These are phyloP conservation scores for Pygoscelis adeliae DNA, from an alignment of 2,113 vertebrate species.

Conservation along the genomic window DNA sequence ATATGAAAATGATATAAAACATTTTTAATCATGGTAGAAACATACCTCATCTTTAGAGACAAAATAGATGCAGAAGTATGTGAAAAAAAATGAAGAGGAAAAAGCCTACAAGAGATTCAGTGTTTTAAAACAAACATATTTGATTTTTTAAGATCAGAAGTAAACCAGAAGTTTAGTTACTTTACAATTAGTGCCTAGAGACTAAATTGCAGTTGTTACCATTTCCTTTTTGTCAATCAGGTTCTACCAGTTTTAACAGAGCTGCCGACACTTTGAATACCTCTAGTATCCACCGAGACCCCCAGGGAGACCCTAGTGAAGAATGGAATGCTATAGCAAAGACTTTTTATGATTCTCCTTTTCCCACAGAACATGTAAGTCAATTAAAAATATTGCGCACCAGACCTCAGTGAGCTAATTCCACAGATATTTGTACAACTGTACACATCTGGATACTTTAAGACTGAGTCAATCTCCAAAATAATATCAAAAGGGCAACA, in stretches of 20 bases:
- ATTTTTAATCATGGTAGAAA: slow-evolving; percentile 14
- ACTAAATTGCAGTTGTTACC: slow-evolving; percentile 71
- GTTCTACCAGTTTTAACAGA: slow-evolving; percentile 70
- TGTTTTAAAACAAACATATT: slow-evolving; percentile 36
- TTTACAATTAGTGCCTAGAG: slow-evolving; percentile 66
- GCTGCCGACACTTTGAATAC: slow-evolving; percentile 74
- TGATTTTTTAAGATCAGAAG: slow-evolving; percentile 42
- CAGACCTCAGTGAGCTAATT: slow-evolving; percentile 79
- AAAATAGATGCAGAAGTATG: slow-evolving; percentile 19
- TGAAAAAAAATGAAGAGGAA: slow-evolving; percentile 20
- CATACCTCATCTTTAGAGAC: background rate
- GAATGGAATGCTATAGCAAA: slow-evolving; percentile 80
- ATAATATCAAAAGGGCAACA: slow-evolving; percentile 81
- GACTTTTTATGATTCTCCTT: slow-evolving; percentile 79
- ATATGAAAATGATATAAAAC: background rate
- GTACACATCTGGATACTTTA: slow-evolving; percentile 79
- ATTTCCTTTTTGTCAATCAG: slow-evolving; percentile 81
- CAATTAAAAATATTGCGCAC: slow-evolving; percentile 79
- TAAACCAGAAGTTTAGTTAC: slow-evolving; percentile 53
- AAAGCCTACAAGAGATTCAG: slow-evolving; percentile 27
- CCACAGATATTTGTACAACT: slow-evolving; percentile 78
- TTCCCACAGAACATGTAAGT: slow-evolving; percentile 86
- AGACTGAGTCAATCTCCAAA: slow-evolving; percentile 77
- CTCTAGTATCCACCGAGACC: slow-evolving; percentile 65
- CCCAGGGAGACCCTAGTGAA: slow-evolving; percentile 71